A percentile compares a stretch with the other conserved stretches of the same genome.
Evolutionary conservation across 1,140 invertebrate genomes (phyloP).

Genomic region (Holotrichia oblita): DNA sequence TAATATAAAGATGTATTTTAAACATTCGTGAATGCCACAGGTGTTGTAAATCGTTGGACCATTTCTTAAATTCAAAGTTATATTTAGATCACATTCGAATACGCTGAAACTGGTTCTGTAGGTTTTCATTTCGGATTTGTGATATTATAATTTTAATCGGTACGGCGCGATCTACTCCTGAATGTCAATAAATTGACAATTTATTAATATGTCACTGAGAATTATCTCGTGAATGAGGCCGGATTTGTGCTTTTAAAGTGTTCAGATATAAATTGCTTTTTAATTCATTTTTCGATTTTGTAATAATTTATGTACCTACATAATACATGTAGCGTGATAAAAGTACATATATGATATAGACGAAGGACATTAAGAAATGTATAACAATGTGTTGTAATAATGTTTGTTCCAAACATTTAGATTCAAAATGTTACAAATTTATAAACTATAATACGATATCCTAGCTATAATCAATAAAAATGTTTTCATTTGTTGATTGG

Average conservation of each 20-base stretch:
- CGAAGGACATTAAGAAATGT: too few relatives aligned
- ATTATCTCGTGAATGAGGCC: neutral
- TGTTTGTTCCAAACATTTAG: too few relatives aligned
- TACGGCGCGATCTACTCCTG: neutral
- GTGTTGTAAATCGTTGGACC: neutral
- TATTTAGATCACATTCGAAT: conserved; percentile 3
- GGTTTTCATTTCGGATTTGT: conserved; percentile 4
- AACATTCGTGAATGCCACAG: neutral
- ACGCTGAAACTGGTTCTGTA: neutral
- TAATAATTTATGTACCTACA: too few relatives aligned
- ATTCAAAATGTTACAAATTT: too few relatives aligned
- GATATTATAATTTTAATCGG: conserved; percentile 9
- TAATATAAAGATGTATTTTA: neutral
- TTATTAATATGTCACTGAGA: neutral
- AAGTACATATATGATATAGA: too few relatives aligned
- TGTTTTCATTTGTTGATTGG: too few relatives aligned
- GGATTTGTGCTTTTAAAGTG: neutral
- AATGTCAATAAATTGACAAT: conserved; percentile 17
- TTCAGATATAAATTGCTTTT: neutral
- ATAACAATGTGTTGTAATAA: too few relatives aligned
- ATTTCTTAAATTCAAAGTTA: neutral
- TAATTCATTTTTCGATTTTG: neutral
- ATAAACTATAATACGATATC: too few relatives aligned
- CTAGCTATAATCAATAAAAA: too few relatives aligned
- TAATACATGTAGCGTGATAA: too few relatives aligned